Evolutionary conservation across 2,888 invertebrate species (phyloP).

Genomic region (Leptopilina syphax): DNA sequence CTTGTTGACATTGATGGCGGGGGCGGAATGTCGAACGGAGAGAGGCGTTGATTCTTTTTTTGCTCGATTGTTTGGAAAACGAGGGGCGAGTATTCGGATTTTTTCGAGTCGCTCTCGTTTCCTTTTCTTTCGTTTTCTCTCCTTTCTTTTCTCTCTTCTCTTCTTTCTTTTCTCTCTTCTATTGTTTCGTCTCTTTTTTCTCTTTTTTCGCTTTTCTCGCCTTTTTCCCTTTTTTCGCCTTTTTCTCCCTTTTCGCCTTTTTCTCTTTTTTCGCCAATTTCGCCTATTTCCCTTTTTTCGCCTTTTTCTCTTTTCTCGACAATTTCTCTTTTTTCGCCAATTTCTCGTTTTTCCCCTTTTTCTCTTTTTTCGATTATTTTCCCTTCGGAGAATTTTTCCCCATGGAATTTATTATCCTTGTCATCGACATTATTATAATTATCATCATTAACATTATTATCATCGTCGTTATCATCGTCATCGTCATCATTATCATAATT

Average conservation of each 20-base stretch:
- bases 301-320: background rate
- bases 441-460: too few relatives aligned
- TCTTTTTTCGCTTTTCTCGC: background rate
- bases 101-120: constrained; percentile 33
- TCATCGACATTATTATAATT: too few relatives aligned
- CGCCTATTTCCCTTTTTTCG: constrained; percentile 39
- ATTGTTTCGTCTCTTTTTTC: constrained; percentile 37
- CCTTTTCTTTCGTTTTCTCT: background rate
- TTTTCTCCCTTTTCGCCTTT: constrained; percentile 49
- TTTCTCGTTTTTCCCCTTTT: too few relatives aligned
- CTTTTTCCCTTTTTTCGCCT: background rate
- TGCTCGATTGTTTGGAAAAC: constrained; percentile 43
- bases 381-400: too few relatives aligned
- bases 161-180: too few relatives aligned
- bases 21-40: constrained; percentile 64
- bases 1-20: constrained; percentile 70
- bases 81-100: constrained; percentile 40
- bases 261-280: constrained; percentile 43
- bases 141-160: constrained; percentile 51
- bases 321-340: too few relatives aligned
- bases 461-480: constrained; percentile 36
- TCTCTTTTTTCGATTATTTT: too few relatives aligned
- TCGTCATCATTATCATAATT: constrained; percentile 56
- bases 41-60: constrained; percentile 58
- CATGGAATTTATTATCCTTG: too few relatives aligned